Evolutionary conservation across 2,888 invertebrate species (phyloP).

Genomic region (Tanypteryx hageni): DNA sequence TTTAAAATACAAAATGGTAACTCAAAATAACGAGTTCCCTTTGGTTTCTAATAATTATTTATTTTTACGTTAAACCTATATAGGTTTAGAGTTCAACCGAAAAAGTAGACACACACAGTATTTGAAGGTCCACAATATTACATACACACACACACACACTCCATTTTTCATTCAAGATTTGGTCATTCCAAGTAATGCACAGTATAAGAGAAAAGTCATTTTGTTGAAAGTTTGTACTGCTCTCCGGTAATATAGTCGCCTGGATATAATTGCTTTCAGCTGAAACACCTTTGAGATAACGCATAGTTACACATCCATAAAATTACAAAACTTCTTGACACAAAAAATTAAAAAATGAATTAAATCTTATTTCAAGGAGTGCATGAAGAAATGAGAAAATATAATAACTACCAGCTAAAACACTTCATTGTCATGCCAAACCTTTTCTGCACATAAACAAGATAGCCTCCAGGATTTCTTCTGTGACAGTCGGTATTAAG

Average conservation of each 20-base stretch:
- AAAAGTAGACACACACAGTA: conserved; percentile 47
- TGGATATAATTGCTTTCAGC: too few species aligned
- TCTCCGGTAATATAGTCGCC: conserved; percentile 29
- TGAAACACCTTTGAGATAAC: too few species aligned
- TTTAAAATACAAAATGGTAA: conserved; percentile 38
- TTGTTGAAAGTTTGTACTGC: conserved; percentile 17
- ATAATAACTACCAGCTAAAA: too few species aligned
- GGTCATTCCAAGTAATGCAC: conserved; percentile 32
- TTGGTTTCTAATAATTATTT: neutral
- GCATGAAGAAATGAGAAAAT: too few species aligned
- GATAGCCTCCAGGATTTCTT: too few species aligned
- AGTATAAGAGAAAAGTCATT: neutral
- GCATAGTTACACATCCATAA: neutral
- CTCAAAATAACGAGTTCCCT: neutral
- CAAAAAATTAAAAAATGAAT: too few species aligned
- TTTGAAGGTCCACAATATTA: conserved; percentile 13
- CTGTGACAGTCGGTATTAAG: too few species aligned
- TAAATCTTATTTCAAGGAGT: too few species aligned
- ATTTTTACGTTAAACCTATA: conserved; percentile 35
- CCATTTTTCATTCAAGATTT: neutral
- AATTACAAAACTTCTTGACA: neutral
- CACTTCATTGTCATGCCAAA: too few species aligned
- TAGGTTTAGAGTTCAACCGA: neutral
- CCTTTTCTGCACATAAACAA: too few species aligned
- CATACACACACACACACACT: neutral